Evolutionary conservation across 2,797 vertebrate species (phyloP).

Genomic region (Pogoniulus pusillus): DNA sequence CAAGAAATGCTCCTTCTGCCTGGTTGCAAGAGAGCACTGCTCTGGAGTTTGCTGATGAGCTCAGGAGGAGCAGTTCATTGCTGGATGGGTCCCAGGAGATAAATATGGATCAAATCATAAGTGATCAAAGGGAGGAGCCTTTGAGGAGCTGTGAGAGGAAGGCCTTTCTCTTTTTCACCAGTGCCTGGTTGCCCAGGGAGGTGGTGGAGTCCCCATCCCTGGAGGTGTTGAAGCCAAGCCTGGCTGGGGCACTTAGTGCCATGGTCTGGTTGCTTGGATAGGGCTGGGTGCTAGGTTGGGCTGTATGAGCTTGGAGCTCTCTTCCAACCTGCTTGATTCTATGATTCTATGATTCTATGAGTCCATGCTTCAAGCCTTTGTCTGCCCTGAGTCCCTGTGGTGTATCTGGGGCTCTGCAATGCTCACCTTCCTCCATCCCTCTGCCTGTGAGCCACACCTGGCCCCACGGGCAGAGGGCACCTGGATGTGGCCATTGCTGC

Average conservation of each 20-base stretch:
- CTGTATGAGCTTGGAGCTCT: too few species aligned
- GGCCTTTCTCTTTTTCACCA: not conserved
- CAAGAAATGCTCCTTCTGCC: not conserved
- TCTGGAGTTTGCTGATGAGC: not conserved
- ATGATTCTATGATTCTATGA: too few species aligned
- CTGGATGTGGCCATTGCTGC: not conserved
- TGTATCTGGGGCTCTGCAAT: not conserved
- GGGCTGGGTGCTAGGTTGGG: too few species aligned
- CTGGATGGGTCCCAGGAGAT: not conserved
- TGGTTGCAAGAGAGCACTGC: not conserved
- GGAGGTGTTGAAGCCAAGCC: too few species aligned
- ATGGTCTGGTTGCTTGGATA: too few species aligned
- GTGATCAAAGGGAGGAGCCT: not conserved
- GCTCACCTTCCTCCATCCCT: not conserved
- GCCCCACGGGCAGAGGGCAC: not conserved
- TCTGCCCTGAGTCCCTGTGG: not conserved
- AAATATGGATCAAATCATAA: not conserved
- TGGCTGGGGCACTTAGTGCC: too few species aligned
- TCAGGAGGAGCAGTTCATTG: not conserved
- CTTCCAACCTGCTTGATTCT: too few species aligned
- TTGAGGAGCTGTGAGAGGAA: not conserved
- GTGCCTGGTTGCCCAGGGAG: not conserved
- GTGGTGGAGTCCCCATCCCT: too few species aligned
- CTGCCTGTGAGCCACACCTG: not conserved
- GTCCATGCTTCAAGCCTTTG: not conserved